A percentile compares a stretch with the other conserved stretches of the same genome.
Evolutionary conservation across 1,140 invertebrate genomes (phyloP).

Genomic region (Lasioglossum albipes): DNA sequence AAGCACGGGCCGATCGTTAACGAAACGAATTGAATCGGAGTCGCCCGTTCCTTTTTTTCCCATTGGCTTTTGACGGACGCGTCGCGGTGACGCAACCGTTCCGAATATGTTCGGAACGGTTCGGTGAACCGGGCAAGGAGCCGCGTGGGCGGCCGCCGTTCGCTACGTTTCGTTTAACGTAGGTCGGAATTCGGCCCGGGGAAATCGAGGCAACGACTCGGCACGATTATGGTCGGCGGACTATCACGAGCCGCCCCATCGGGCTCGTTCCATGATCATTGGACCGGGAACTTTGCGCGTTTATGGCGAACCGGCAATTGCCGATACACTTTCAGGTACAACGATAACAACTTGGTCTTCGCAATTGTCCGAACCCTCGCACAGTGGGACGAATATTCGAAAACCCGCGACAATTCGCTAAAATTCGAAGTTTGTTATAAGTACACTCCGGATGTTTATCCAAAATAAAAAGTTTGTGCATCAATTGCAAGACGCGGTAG

Average conservation of each 20-base stretch:
- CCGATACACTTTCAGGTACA: too few species aligned
- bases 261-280: not conserved
- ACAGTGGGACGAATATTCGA: too few species aligned
- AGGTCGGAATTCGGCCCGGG: constrained; percentile 23
- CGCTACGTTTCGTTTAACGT: constrained; percentile 36
- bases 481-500: too few species aligned
- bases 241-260: not conserved
- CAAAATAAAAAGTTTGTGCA: too few species aligned
- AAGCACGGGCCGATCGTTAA: constrained; percentile 55
- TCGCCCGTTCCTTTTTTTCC: constrained; percentile 23
- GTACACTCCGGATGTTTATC: too few species aligned
- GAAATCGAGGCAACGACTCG: not conserved
- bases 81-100: constrained; percentile 48
- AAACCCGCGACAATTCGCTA: too few species aligned
- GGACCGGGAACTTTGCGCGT: not conserved
- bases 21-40: constrained; percentile 58
- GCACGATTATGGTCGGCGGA: not conserved
- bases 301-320: not conserved
- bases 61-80: constrained; percentile 29
- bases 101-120: constrained; percentile 44
- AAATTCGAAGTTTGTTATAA: too few species aligned
- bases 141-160: constrained; percentile 6
- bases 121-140: constrained; percentile 16
- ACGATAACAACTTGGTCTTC: too few species aligned
- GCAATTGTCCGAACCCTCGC: too few species aligned